Evolutionary conservation across 2,113 vertebrate genomes (phyloP), one percentile per base, ranked within the genome.

Genomic region (Microcebus murinus): DNA sequence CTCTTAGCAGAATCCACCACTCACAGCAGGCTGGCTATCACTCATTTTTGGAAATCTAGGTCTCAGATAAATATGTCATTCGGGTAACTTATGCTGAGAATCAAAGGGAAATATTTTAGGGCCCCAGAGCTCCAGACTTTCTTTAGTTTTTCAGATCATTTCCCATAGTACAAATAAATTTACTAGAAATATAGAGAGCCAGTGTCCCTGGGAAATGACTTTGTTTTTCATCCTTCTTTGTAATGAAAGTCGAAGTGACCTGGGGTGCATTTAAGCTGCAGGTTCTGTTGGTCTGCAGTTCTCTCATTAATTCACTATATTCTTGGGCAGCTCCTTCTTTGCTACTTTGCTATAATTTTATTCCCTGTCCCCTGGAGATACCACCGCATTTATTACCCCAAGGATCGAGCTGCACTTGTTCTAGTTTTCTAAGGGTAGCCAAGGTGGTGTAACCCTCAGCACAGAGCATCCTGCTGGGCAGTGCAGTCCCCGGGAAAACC

Each of bases 81-180:
- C 93, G 65, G 39, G 57, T 87, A 92, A 90, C 25, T 71, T 68
- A 61, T 31, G n/a, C 31, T 74, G 27, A 96, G 48, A 79, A 96
- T 76, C 70, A 80, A 85, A 74, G 25, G 63, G 70, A 95, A 91
- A 52, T 93, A 74, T 42, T 96, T 82, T 86, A 93, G 31, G 39
- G 50, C 4, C 45, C 76, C 90, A 50, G n/a, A 92, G 48, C 48
- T 74, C 18, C 61, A 67, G 61, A 73, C 61, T 92, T 80, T 15
- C 67, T 81, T 83, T 85, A 39, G 34, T n/a, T 96, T 95, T 61
- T 71, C 25, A 12, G 59, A n/a, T 74, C 0, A 67, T 73, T 82
- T 36, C 48, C 55, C 42, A 39, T 3, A 23, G 57, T n/a, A 48
- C 25, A 91, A 91, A 81, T 52, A 93, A 29, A 55, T 81, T 76